phyloP scores from a whole-genome alignment of 2,888 invertebrate genomes.

The Brachyopa scutellaris region DNA sequence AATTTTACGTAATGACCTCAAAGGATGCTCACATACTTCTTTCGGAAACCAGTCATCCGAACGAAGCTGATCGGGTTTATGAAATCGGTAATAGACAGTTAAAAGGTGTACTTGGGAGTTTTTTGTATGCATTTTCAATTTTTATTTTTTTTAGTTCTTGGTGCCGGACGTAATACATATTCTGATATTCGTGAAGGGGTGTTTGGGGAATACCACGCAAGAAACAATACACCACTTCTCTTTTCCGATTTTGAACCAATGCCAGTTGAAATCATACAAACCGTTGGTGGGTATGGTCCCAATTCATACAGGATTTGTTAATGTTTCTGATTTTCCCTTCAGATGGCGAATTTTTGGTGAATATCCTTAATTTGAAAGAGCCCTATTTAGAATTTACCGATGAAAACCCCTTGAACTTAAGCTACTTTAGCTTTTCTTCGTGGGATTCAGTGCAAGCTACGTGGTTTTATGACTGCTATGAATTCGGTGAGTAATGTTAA shows the following conservation, averaged over 20 bases:
- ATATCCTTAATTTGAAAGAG: slow-evolving; percentile 84
- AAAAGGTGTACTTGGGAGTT: too few relatives aligned
- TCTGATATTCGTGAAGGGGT: slow-evolving; percentile 86
- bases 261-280: slow-evolving; percentile 86
- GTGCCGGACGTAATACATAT: slow-evolving; percentile 88
- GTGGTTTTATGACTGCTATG: slow-evolving; percentile 86
- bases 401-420: slow-evolving; percentile 84
- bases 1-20: slow-evolving; percentile 86
- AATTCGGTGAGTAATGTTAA: slow-evolving; percentile 73
- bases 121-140: not conserved
- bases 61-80: slow-evolving; percentile 84
- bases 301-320: too few relatives aligned
- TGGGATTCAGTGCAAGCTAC: slow-evolving; percentile 86
- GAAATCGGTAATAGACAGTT: slow-evolving; percentile 83
- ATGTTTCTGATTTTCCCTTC: slow-evolving; percentile 46
- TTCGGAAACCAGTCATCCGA: slow-evolving; percentile 83
- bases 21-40: slow-evolving; percentile 88
- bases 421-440: slow-evolving; percentile 87
- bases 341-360: slow-evolving; percentile 86
- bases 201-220: slow-evolving; percentile 84
- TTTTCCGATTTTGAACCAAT: slow-evolving; percentile 85
- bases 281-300: slow-evolving; percentile 82
- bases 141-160: slow-evolving; percentile 82
- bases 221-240: slow-evolving; percentile 83
- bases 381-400: slow-evolving; percentile 85